Base-by-base conservation (phyloP, 2,797 vertebrate genomes). In the Cyprinodon diabolis region DNA sequence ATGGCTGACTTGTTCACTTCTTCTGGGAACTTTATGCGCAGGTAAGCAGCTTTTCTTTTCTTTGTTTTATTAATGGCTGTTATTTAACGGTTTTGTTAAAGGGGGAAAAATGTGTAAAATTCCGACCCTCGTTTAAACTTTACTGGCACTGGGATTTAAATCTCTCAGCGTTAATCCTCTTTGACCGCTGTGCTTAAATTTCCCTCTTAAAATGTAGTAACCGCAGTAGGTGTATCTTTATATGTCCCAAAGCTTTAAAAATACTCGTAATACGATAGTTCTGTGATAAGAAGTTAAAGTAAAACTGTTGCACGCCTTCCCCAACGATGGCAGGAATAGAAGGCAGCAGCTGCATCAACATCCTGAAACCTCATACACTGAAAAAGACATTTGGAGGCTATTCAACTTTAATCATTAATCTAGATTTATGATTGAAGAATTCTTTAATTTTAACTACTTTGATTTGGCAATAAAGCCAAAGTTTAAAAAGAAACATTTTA, bases 21-120 rank as follows among this genome's bases (percentile, higher is more conserved):
- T 99, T 90, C 96, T 96, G 92, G 97, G 96, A 95, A 97, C 96
- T 96, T 97, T 97, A 84, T 97, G 97, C 92, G 95, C 97, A 94
- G 97, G 98, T 99, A 95, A 92, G 86, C 75, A 0, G 75, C 76
- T 17, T 47, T 78, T 85, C 66, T 80, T 37, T 12, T 52, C 49
- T 21, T 5, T 40, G 7, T 68, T 63, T 2, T 37, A 23, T n/a
- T 63, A 4, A 43, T 63, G 40, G 8, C 49, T 15, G 12, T 80
- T 69, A 79, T 55, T 78, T 72, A 74, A 86, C 78, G 72, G 84
- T 77, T 68, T 66, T 14, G 19, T 77, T 68, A 25, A 15, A 13
- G 10, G 13, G 47, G n/a, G 12, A 63, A 37, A 63, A 11, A 60
- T 70, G 30, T 72, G 7, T 56, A 0, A 80, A 71, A 79, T 75